Evolutionary conservation across 2,113 vertebrate genomes (phyloP), one percentile per base, ranked within the genome.

Genomic region (Uria aalge): DNA sequence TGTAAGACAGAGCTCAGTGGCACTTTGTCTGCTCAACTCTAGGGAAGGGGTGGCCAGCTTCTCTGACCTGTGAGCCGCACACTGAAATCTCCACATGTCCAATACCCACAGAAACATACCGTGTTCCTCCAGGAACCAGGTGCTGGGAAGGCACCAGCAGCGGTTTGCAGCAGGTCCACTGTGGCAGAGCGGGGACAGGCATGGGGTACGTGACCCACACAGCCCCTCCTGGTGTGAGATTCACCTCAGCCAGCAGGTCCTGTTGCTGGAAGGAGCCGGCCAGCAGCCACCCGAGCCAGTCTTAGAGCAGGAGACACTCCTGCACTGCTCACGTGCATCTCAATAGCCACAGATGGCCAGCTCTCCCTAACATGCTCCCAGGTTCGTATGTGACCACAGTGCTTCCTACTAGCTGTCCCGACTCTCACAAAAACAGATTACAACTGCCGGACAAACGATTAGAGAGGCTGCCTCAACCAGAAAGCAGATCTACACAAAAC

Each of bases 111-210:
- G 41, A 45, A 93, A 53, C 15, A 21, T 1, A 52, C 1, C 5
- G 21, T 73, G 27, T 15, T 80, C 45, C 55, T 82, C 22, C 45
- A 62, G 56, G 18, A 83, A 27, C 14, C 22, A 41, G 22, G 53
- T 2, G 2, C 22, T 5, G 0, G 8, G 52, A 64, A 67, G 12
- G 59, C 23, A 63, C 3, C 20, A 11, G 52, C 66, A 38, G n/a
- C 8, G 24, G 43, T 4, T 72, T 40, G 7, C 26, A 55, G 48
- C 72, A 68, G 3, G 1, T 18, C 16, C 1, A 3, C 22, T 0
- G 0, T 21, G 40, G 24, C 7, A 7, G 52, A 2, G 1, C 26
- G 22, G 10, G 50, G 4, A 55, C 23, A 48, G 38, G 21, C 55
- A 40, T 6, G 12, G 15, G 27, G 27, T 13, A 3, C 22, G 22